These are phyloP conservation scores for Oplegnathus fasciatus DNA, from an alignment of 2,113 vertebrate genomes.

Conservation along the genomic window DNA sequence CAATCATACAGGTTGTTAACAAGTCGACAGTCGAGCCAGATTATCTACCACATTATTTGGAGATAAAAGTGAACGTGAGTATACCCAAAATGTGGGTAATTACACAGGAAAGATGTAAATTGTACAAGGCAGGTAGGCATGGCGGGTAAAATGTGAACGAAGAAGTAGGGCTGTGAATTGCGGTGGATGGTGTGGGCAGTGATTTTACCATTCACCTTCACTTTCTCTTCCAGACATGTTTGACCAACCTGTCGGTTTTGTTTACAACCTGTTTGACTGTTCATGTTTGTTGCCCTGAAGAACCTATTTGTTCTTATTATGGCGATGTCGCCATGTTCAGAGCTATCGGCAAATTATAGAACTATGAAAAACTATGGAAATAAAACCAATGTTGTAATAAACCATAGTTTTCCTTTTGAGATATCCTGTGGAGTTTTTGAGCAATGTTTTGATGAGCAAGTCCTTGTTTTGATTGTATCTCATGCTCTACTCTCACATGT, in stretches of 20 bases:
- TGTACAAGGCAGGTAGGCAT: too few species aligned
- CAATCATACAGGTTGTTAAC: too few species aligned
- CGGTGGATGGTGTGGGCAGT: too few species aligned
- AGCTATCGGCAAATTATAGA: not conserved
- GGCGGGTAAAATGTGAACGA: too few species aligned
- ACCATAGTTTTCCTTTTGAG: not conserved
- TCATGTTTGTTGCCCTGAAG: not conserved
- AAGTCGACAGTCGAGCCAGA: too few species aligned
- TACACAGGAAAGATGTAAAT: too few species aligned
- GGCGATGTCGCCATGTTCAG: not conserved
- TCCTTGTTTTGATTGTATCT: not conserved
- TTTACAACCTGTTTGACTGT: not conserved
- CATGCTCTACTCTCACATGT: not conserved
- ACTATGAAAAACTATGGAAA: not conserved
- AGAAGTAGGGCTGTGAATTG: too few species aligned
- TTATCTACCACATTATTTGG: too few species aligned
- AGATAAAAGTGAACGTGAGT: too few species aligned
- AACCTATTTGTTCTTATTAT: not conserved
- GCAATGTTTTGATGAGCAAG: not conserved
- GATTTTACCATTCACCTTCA: not conserved
- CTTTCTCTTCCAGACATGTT: not conserved
- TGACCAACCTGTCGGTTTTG: not conserved
- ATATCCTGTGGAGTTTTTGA: not conserved
- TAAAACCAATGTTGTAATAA: not conserved
- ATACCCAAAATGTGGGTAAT: too few species aligned